Conservation (phyloP, 2,113 vertebrate species). For the Melanotaenia duboulayi region DNA sequence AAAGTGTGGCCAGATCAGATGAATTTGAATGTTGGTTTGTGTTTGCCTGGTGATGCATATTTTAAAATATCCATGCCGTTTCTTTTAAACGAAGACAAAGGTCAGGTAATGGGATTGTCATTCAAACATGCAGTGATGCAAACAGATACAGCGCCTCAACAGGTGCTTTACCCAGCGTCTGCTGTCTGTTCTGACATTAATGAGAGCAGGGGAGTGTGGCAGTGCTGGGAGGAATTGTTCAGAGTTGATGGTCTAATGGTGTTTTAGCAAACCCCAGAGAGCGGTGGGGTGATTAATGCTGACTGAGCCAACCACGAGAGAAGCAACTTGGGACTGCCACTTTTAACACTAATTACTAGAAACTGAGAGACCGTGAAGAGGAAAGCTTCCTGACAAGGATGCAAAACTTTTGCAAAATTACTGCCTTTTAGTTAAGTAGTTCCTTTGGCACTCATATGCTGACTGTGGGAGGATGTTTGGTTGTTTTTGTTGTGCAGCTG, state of each 20-base stretch:
- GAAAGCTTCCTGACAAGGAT: not conserved
- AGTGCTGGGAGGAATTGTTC: slow-evolving; percentile 39
- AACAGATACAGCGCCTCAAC: slow-evolving; percentile 54
- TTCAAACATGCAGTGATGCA: slow-evolving; percentile 28
- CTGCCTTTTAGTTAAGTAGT: not conserved
- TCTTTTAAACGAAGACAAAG: slow-evolving; percentile 24
- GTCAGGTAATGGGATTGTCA: slow-evolving; percentile 23
- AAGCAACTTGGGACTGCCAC: slow-evolving; percentile 50
- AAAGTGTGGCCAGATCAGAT: slow-evolving; percentile 16
- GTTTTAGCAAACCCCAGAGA: slow-evolving; percentile 43
- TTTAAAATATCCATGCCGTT: slow-evolving; percentile 28
- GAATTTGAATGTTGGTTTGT: slow-evolving; percentile 21
- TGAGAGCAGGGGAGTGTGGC: slow-evolving; percentile 48
- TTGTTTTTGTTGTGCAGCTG: not conserved
- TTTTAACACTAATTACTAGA: slow-evolving; percentile 51
- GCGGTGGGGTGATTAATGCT: slow-evolving; percentile 51
- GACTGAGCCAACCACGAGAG: slow-evolving; percentile 26
- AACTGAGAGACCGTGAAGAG: slow-evolving; percentile 16
- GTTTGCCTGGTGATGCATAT: slow-evolving; percentile 10
- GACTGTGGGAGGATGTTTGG: not conserved
- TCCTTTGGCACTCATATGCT: too few species aligned
- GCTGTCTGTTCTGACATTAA: slow-evolving; percentile 52
- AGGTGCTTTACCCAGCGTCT: slow-evolving; percentile 66
- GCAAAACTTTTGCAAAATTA: slow-evolving; percentile 14
- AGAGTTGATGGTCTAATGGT: slow-evolving; percentile 49